phyloP scores from a whole-genome alignment of 2,888 invertebrate species.

The Poecilobothrus nobilitatus region DNA sequence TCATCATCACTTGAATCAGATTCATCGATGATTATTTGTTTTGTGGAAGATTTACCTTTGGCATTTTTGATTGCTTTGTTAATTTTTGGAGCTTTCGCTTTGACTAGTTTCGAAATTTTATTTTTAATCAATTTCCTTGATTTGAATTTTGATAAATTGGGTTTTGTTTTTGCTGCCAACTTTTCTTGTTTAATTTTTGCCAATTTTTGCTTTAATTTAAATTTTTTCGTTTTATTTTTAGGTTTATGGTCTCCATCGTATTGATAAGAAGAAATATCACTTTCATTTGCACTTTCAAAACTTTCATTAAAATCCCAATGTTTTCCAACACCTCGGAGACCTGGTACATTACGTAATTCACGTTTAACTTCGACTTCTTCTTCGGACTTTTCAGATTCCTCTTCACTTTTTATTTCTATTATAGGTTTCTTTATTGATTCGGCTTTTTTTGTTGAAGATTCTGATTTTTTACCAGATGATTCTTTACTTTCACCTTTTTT shows the following conservation, averaged over 20 bases:
- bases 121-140: slow-evolving; percentile 32
- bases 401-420: slow-evolving; percentile 18
- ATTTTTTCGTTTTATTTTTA: slow-evolving; percentile 21
- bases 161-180: slow-evolving; percentile 24
- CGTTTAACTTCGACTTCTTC: slow-evolving; percentile 44
- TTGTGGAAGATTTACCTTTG: slow-evolving; percentile 20
- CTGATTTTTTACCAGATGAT: too few species aligned
- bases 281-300: slow-evolving; percentile 24
- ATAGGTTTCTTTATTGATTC: slow-evolving; percentile 9
- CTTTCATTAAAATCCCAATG: slow-evolving; percentile 73
- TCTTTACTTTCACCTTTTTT: slow-evolving; percentile 7
- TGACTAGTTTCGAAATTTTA: slow-evolving; percentile 23
- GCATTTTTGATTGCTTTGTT: slow-evolving; percentile 30
- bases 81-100: slow-evolving; percentile 36
- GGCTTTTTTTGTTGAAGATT: neutral
- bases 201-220: slow-evolving; percentile 16
- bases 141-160: slow-evolving; percentile 21
- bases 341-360: slow-evolving; percentile 62
- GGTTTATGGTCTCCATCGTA: slow-evolving; percentile 18
- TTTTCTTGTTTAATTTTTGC: slow-evolving; percentile 28
- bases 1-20: slow-evolving; percentile 47
- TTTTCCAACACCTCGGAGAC: slow-evolving; percentile 67
- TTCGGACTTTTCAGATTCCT: slow-evolving; percentile 15
- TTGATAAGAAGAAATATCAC: slow-evolving; percentile 19
- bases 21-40: slow-evolving; percentile 28